Conservation (phyloP, 2,113 vertebrate species). For the Tapirus terrestris region DNA sequence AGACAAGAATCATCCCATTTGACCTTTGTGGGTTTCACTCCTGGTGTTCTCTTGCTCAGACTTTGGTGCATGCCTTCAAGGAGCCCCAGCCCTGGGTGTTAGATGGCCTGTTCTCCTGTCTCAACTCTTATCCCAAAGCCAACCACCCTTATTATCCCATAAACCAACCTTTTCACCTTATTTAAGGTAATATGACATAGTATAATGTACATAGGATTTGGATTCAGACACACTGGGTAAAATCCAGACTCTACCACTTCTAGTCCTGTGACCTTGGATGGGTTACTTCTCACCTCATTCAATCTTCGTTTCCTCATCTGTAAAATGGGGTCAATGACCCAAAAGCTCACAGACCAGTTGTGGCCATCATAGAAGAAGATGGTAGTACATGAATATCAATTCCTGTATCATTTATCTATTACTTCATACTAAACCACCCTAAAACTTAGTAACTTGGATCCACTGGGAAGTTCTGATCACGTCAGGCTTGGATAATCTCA, state of each 20-base stretch:
- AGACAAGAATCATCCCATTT: slow-evolving; percentile 55
- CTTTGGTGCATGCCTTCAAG: background rate
- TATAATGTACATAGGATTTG: background rate
- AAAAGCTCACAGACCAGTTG: background rate
- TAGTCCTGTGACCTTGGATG: background rate
- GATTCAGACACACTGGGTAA: background rate
- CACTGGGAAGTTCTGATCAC: background rate
- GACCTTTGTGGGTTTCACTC: slow-evolving; percentile 61
- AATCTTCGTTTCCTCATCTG: background rate
- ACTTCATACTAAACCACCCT: background rate
- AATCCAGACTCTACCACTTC: background rate
- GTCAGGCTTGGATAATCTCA: background rate
- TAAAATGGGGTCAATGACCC: background rate
- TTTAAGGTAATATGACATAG: background rate
- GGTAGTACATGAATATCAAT: background rate
- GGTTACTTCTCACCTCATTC: background rate
- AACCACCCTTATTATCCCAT: background rate
- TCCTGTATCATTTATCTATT: background rate
- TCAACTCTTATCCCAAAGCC: background rate
- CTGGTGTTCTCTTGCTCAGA: slow-evolving; percentile 54
- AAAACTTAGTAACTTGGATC: background rate
- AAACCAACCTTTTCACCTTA: background rate
- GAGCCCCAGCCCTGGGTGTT: background rate
- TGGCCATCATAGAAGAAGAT: background rate
- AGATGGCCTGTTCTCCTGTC: background rate